These are phyloP conservation scores for Girardia tigrina DNA, from an alignment of 2,888 invertebrate species.

Conservation along the genomic window DNA sequence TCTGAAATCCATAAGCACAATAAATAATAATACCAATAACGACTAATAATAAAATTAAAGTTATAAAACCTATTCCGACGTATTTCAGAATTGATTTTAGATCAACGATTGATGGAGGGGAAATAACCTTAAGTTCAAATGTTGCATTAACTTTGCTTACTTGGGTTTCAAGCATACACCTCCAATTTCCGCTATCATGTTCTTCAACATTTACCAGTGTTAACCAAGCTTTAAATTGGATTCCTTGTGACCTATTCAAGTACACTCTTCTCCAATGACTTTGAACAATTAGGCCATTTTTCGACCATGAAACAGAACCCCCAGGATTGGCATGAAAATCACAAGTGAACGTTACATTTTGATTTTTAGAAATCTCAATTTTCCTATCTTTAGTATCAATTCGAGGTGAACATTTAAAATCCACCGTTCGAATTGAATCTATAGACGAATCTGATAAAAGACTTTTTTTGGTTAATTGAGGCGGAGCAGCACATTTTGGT, in stretches of 20 bases:
- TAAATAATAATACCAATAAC: conserved; percentile 25
- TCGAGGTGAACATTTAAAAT: conserved; percentile 31
- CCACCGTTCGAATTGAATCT: conserved; percentile 4
- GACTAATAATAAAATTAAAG: conserved; percentile 7
- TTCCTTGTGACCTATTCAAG: conserved; percentile 27
- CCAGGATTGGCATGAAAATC: conserved; percentile 31
- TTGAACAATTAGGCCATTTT: conserved; percentile 24
- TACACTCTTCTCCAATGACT: conserved; percentile 31
- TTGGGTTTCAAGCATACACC: conserved; percentile 3
- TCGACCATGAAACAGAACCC: conserved; percentile 30
- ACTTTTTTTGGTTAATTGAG: background rate
- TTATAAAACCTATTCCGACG: conserved; percentile 24
- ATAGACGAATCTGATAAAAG: background rate
- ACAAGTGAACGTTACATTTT: conserved; percentile 32
- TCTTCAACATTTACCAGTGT: background rate
- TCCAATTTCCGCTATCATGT: conserved; percentile 25
- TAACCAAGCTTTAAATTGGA: conserved; percentile 27
- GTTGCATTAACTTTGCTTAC: conserved; percentile 20
- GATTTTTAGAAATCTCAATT: background rate
- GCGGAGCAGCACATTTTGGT: background rate
- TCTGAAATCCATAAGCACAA: conserved; percentile 21
- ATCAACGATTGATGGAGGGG: background rate
- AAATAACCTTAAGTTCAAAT: conserved; percentile 4
- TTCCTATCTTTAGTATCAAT: background rate
- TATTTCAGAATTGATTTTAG: conserved; percentile 16